phyloP scores from a whole-genome alignment of 2,113 vertebrate species.

The Ovis canadensis region DNA sequence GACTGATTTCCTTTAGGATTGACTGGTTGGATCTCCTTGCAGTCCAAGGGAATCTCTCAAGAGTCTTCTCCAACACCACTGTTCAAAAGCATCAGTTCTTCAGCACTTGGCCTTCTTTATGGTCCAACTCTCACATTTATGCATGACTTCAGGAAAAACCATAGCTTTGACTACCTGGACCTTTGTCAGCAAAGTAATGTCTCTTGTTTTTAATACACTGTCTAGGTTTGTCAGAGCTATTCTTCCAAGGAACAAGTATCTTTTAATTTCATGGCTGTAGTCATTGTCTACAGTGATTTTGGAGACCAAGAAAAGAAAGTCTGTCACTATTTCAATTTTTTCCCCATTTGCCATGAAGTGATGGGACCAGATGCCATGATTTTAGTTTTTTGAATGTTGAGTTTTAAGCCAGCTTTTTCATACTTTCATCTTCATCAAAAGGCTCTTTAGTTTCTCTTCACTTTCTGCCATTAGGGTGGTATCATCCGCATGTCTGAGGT shows the following conservation, averaged over 20 bases:
- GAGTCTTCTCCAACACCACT: background rate
- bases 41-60: background rate
- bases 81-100: background rate
- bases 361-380: background rate
- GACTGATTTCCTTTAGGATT: background rate
- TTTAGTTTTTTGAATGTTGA: background rate
- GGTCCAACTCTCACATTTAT: background rate
- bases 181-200: background rate
- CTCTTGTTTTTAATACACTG: background rate
- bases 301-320: background rate
- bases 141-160: background rate
- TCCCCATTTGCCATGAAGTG: background rate
- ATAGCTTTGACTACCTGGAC: background rate
- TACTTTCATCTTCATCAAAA: background rate
- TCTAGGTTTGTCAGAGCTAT: background rate
- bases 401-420: background rate
- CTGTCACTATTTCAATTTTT: background rate
- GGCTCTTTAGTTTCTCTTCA: background rate
- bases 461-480: background rate
- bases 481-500: background rate
- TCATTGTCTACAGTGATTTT: background rate
- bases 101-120: accelerated
- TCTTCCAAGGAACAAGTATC: background rate
- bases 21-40: background rate
- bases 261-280: background rate